Conservation (phyloP, 2,113 vertebrate genomes). For the Excalfactoria chinensis region DNA sequence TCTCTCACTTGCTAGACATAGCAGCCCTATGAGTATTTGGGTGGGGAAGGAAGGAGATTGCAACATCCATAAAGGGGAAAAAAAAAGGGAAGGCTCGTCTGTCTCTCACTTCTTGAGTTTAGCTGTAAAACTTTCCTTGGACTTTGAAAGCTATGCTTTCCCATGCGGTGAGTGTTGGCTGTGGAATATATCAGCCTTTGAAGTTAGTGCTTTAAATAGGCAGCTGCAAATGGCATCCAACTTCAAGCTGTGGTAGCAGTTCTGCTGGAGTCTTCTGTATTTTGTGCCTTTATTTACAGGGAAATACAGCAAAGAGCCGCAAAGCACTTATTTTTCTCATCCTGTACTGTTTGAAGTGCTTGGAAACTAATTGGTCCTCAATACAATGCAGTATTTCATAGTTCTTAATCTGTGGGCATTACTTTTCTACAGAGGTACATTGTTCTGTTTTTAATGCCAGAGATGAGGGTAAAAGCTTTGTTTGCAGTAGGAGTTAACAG, state of each 20-base stretch:
- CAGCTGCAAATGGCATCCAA: neutral
- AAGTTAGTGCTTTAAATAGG: slow-evolving; percentile 37
- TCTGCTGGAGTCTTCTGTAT: neutral
- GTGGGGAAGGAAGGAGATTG: slow-evolving; percentile 73
- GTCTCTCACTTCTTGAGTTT: slow-evolving; percentile 7
- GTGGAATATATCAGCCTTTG: slow-evolving; percentile 22
- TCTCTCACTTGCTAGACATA: slow-evolving; percentile 50
- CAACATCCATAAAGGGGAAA: slow-evolving; percentile 47
- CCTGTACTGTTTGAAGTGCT: neutral
- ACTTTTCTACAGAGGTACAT: neutral
- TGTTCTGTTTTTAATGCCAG: slow-evolving; percentile 4
- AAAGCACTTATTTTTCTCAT: neutral
- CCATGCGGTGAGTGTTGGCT: neutral
- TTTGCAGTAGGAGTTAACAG: neutral
- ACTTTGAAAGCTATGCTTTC: slow-evolving; percentile 31
- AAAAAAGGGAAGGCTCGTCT: slow-evolving; percentile 8
- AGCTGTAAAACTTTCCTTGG: slow-evolving; percentile 63
- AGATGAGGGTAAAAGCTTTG: neutral
- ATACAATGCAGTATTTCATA: neutral
- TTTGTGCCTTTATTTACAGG: neutral
- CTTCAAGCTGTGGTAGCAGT: neutral
- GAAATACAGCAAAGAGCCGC: neutral
- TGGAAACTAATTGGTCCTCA: neutral
- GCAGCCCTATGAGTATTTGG: slow-evolving; percentile 61
- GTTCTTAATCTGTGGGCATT: neutral